phyloP scores from a whole-genome alignment of 2,113 vertebrate genomes.

The Urocitellus parryii region DNA sequence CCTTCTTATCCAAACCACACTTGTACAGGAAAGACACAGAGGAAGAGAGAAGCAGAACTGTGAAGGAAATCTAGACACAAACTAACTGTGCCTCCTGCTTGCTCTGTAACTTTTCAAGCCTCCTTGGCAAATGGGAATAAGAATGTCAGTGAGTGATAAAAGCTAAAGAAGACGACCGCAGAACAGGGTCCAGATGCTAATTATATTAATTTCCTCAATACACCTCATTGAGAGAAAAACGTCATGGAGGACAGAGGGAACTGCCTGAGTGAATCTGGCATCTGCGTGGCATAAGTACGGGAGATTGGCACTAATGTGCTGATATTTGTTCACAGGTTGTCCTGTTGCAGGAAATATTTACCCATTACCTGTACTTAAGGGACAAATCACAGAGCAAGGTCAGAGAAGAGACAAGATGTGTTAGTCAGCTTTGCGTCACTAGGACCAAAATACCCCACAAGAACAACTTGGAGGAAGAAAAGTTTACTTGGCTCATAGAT shows the following conservation, averaged over 20 bases:
- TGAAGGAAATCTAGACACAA: constrained; percentile 54
- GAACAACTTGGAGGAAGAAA: too few species aligned
- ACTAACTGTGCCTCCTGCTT: constrained; percentile 62
- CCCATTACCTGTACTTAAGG: background rate
- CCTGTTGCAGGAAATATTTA: background rate
- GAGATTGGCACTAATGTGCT: background rate
- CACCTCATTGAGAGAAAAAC: constrained; percentile 35
- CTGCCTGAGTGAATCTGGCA: background rate
- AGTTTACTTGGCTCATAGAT: too few species aligned
- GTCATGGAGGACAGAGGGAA: background rate
- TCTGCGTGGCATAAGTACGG: background rate
- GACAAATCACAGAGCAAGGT: background rate
- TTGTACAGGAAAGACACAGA: constrained; percentile 45
- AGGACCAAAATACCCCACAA: too few species aligned
- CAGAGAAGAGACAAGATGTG: background rate
- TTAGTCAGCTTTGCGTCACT: too few species aligned
- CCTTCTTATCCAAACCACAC: background rate
- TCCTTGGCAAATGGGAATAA: constrained; percentile 39
- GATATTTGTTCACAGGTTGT: background rate
- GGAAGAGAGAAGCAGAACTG: background rate
- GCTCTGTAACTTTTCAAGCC: constrained; percentile 31
- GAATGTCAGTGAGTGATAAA: background rate
- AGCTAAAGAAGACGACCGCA: background rate
- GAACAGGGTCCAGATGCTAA: background rate
- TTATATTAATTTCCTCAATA: constrained; percentile 40